Percentiles rank a stretch among this genome's conserved stretches.
Evolutionary conservation across 2,888 invertebrate species (phyloP).

Genomic region (Spicauda simplicius): DNA sequence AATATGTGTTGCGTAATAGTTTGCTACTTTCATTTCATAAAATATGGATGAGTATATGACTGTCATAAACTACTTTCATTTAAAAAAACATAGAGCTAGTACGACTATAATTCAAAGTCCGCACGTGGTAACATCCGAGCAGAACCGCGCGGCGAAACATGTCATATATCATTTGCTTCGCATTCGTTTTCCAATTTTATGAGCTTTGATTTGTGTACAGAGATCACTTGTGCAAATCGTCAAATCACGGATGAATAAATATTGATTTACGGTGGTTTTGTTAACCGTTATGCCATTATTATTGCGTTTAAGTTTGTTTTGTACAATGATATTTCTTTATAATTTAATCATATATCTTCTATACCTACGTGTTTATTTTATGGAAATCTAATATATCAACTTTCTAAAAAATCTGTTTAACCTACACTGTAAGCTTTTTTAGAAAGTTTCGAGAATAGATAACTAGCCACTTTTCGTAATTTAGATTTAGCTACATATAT

Average conservation of each 20-base stretch:
- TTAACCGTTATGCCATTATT: neutral
- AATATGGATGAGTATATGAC: no score
- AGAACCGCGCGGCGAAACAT: neutral
- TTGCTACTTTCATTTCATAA: no score
- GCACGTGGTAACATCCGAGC: neutral
- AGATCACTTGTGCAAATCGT: slow-evolving; percentile 6
- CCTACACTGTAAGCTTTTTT: neutral
- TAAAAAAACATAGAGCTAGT: no score
- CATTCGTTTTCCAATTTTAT: slow-evolving; percentile 19
- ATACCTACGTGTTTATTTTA: neutral
- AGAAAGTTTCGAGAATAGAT: no score
- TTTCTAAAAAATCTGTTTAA: neutral
- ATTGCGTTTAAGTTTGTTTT: neutral
- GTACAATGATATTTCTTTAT: neutral
- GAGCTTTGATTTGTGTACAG: slow-evolving; percentile 11
- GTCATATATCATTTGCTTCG: neutral
- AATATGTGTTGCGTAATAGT: no score
- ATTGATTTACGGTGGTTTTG: neutral
- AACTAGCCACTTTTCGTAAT: no score
- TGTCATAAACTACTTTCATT: no score
- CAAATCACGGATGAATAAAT: no score
- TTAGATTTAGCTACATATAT: no score
- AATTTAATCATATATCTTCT: neutral
- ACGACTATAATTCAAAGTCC: no score
- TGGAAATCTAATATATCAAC: neutral